Evolutionary conservation across 2,888 invertebrate species (phyloP).

Genomic region (Noctua comes): DNA sequence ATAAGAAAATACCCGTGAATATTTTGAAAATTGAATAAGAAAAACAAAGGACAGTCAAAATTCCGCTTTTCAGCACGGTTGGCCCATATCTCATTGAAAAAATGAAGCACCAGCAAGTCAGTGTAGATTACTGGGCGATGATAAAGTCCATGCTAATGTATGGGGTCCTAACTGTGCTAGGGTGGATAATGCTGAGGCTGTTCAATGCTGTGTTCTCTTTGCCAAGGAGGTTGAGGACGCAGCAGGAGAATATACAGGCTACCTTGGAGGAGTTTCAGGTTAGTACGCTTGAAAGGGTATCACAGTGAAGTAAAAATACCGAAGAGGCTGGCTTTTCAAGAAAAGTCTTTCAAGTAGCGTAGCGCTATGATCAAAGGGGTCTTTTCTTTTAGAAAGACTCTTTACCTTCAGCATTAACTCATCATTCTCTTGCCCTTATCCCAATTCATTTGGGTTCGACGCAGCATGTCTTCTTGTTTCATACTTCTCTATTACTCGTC

Average conservation of each 20-base stretch:
- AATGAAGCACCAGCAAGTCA: conserved; percentile 93
- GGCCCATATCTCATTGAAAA: background rate
- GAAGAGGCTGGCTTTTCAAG: background rate
- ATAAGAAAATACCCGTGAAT: conserved; percentile 2
- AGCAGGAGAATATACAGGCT: conserved; percentile 88
- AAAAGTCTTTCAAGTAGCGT: background rate
- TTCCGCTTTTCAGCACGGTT: background rate
- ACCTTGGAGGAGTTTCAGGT: conserved; percentile 89
- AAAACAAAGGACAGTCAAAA: background rate
- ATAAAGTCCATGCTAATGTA: conserved; percentile 91
- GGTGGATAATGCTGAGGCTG: conserved; percentile 92
- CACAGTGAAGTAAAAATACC: background rate
- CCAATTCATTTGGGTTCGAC: too few species aligned
- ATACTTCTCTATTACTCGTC: too few species aligned
- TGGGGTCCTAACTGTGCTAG: conserved; percentile 90
- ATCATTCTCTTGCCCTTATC: too few species aligned
- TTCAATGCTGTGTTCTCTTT: conserved; percentile 92
- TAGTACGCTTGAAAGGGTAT: conserved; percentile 11
- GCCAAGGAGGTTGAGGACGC: conserved; percentile 90
- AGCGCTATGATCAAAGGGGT: background rate
- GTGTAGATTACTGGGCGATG: conserved; percentile 93
- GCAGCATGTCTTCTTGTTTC: too few species aligned
- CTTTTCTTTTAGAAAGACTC: background rate
- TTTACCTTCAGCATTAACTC: background rate
- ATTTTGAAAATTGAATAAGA: conserved; percentile 10